These are phyloP conservation scores for Datnioides undecimradiatus DNA, from an alignment of 2,113 vertebrate species.

Conservation along the genomic window DNA sequence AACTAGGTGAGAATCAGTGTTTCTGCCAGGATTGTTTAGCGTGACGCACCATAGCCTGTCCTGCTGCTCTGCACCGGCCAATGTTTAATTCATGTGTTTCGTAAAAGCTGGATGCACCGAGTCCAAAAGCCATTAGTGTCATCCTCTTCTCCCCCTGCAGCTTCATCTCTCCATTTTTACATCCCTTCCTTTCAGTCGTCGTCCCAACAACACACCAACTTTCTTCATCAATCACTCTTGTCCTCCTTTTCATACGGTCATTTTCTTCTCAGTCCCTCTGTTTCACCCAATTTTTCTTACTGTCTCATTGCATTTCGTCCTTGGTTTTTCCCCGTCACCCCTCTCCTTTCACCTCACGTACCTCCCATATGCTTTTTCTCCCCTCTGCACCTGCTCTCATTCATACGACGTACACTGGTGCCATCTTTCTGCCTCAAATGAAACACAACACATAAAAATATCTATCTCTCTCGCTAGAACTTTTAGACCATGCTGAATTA, in stretches of 20 bases:
- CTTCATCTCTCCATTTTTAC: slow-evolving; percentile 20
- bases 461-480: slow-evolving; percentile 59
- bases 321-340: not conserved
- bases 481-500: slow-evolving; percentile 81
- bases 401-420: slow-evolving; percentile 46
- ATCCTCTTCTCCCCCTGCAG: slow-evolving; percentile 29
- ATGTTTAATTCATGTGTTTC: slow-evolving; percentile 78
- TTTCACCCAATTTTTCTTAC: not conserved
- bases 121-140: slow-evolving; percentile 65
- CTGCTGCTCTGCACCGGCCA: slow-evolving; percentile 22
- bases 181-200: slow-evolving; percentile 33
- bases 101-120: slow-evolving; percentile 59
- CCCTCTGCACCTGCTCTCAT: slow-evolving; percentile 25
- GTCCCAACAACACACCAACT: slow-evolving; percentile 17
- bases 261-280: not conserved
- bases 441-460: slow-evolving; percentile 68
- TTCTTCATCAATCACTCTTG: slow-evolving; percentile 19
- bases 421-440: slow-evolving; percentile 64
- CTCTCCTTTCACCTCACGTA: slow-evolving; percentile 13
- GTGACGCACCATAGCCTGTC: slow-evolving; percentile 59
- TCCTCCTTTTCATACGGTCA: not conserved
- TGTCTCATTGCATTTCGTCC: not conserved
- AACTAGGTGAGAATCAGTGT: slow-evolving; percentile 74
- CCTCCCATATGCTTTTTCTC: not conserved
- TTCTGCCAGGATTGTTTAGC: slow-evolving; percentile 78